Percentiles rank a stretch among this genome's conserved stretches.
Conservation (phyloP, 2,113 vertebrate species). For the Cynopterus brachyotis region DNA sequence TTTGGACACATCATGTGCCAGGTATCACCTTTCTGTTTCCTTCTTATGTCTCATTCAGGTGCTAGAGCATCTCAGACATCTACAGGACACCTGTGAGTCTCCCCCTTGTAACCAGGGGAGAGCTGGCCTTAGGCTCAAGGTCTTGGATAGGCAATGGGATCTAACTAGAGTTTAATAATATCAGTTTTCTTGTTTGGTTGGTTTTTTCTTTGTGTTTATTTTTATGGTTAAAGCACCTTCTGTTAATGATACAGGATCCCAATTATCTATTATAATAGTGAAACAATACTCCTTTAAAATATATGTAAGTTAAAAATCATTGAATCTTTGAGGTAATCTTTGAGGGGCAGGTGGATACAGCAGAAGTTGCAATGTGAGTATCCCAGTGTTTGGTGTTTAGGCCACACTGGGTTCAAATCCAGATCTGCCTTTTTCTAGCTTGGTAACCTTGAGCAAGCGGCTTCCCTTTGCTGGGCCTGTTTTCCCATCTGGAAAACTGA, state of each 20-base stretch:
- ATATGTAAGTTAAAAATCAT: background rate
- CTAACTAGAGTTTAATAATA: background rate
- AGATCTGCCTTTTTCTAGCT: background rate
- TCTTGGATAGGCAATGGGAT: background rate
- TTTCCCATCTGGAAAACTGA: background rate
- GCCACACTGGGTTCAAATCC: background rate
- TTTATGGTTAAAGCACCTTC: background rate
- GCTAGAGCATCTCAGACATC: background rate
- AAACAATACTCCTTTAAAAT: background rate
- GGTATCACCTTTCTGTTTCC: background rate
- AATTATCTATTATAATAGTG: background rate
- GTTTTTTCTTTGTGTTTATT: background rate
- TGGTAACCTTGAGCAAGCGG: background rate
- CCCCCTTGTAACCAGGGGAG: background rate
- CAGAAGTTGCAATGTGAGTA: background rate
- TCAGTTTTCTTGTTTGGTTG: background rate
- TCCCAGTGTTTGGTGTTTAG: background rate
- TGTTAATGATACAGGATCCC: background rate
- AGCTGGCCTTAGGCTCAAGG: background rate
- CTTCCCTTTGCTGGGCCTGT: background rate
- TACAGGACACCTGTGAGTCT: background rate
- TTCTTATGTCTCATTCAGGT: background rate
- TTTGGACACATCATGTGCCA: accelerated
- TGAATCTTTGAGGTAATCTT: background rate
- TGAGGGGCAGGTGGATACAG: background rate